Percentiles rank a stretch among this genome's conserved stretches.
Evolutionary conservation across 2,797 vertebrate genomes (phyloP).

Genomic region (Premnoplex brunnescens): DNA sequence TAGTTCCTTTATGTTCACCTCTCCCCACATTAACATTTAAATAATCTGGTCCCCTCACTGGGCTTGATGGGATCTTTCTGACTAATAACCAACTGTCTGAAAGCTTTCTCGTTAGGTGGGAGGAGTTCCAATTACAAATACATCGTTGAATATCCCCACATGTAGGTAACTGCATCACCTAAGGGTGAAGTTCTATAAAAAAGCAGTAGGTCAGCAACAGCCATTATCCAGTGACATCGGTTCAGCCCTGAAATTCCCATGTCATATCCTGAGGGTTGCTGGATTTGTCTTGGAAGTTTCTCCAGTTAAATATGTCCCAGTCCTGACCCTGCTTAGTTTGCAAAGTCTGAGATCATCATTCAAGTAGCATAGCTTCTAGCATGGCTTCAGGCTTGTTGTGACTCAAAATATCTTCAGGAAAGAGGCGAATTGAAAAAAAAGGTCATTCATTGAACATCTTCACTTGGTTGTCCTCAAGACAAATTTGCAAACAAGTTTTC

Average conservation of each 20-base stretch:
- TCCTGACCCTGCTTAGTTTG: not conserved
- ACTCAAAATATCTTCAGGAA: not conserved
- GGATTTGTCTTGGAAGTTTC: not conserved
- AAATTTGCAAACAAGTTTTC: not conserved
- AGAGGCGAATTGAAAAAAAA: not conserved
- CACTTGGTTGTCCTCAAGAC: not conserved
- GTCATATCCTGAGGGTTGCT: not conserved
- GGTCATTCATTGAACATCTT: not conserved
- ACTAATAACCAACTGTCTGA: not conserved
- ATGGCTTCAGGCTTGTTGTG: not conserved
- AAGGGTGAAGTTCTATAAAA: not conserved
- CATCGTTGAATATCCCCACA: not conserved
- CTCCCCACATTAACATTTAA: constrained; percentile 3
- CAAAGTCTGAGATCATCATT: not conserved
- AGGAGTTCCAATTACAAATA: not conserved
- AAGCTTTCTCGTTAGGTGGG: not conserved
- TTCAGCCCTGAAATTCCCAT: not conserved
- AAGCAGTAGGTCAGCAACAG: not conserved
- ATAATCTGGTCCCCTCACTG: not conserved
- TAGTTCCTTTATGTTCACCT: constrained; percentile 1
- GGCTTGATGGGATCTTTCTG: not conserved
- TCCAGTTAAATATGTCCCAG: not conserved
- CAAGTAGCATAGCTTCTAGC: not conserved
- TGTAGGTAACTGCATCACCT: not conserved
- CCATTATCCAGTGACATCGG: not conserved